Evolutionary conservation across 2,797 vertebrate species (phyloP), one percentile per base, ranked within the genome.

Genomic region (Sphaeramia orbicularis): DNA sequence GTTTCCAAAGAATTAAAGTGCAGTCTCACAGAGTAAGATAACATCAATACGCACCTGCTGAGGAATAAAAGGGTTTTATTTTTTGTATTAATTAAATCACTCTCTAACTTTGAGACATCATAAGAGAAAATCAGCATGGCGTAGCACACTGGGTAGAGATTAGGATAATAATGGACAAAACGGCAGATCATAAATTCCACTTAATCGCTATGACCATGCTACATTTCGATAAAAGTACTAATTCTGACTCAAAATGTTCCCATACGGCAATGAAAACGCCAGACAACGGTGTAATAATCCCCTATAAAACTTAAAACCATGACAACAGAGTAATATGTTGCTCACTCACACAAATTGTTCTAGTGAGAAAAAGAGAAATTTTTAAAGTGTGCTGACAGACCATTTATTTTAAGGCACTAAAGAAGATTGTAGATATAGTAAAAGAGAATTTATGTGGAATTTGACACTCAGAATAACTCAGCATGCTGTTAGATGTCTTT

Each of bases 211-310:
- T 77, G 74, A 84, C 70, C 43, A 76, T 65, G 80, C 88, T 81
- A 89, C 57, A 75, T 52, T 78, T 80, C 75, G 64, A 85, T 89
- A 86, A 91, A 87, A 87, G 89, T 86, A 81, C 60, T 43, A 86
- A 89, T 89, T 76, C 19, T 0, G 10, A 36, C 52, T 74, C 65
- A 79, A 81, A 68, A 54, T 59, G 45, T 70, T 79, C 73, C 55
- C 57, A 71, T 15, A 40, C 61, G 41, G 54, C 62, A 57, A 62
- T 61, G 65, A 48, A 74, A 74, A 72, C 56, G 42, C 62, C 64
- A 71, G 35, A 68, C 30, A 75, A 76, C 80, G 60, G 65, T 56
- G 84, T 70, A 69, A 65, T 65, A 59, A 49, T 67, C 40, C 50
- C 45, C 24, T 16, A 66, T 70, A 77, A 76, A 81, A 75, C 59